Conservation (phyloP, 2,797 vertebrate species). For the Ispidina picta region DNA sequence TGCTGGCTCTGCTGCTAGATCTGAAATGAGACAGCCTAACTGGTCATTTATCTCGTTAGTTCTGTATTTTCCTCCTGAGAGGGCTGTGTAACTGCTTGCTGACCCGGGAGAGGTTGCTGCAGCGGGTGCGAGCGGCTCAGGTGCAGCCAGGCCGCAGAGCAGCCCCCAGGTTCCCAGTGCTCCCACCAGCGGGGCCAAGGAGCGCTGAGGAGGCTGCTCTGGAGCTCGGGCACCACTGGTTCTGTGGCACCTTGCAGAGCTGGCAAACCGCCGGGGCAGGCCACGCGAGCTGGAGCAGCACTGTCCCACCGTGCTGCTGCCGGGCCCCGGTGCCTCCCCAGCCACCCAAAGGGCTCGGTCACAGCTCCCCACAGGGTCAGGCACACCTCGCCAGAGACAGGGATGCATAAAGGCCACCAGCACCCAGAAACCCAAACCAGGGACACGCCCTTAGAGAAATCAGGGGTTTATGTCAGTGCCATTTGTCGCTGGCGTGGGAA, state of each 20-base stretch:
- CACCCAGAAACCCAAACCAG: neutral
- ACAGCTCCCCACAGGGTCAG: neutral
- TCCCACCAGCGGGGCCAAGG: neutral
- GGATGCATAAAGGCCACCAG: no score
- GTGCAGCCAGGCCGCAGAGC: neutral
- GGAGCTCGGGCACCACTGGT: no score
- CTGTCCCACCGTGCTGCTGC: fast-evolving
- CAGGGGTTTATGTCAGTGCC: neutral
- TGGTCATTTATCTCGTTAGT: slow-evolving; percentile 48
- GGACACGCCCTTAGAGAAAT: neutral
- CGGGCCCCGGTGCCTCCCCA: neutral
- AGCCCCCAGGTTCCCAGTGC: neutral
- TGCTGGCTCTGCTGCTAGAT: neutral
- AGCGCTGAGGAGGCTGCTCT: neutral
- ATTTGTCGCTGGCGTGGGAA: neutral
- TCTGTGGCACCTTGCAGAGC: neutral
- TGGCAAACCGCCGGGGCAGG: neutral
- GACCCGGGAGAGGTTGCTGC: neutral
- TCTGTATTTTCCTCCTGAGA: slow-evolving; percentile 32
- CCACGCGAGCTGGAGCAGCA: fast-evolving
- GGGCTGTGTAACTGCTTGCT: neutral
- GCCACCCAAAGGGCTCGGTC: neutral
- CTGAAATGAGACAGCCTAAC: neutral
- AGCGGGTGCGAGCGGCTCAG: neutral
- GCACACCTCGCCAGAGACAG: neutral